These are phyloP conservation scores for Parambassis ranga DNA, from an alignment of 2,797 vertebrate genomes.

Conservation along the genomic window DNA sequence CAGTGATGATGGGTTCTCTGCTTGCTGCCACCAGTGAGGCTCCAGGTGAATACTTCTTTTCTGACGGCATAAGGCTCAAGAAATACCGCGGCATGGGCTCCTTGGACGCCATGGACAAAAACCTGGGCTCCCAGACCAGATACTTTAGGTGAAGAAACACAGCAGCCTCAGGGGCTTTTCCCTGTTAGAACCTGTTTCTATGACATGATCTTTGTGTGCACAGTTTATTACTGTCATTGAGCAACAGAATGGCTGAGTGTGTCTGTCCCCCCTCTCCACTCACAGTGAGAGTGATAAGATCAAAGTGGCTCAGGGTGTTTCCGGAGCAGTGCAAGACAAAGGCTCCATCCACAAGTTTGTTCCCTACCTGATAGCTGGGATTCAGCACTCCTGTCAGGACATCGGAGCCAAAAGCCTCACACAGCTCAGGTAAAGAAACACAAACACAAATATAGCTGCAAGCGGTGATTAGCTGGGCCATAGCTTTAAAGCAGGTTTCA, in stretches of 20 bases:
- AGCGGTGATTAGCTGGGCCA: too few relatives aligned
- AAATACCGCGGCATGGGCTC: slow-evolving; percentile 99
- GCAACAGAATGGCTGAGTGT: neutral
- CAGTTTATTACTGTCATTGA: neutral
- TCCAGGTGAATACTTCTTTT: slow-evolving; percentile 98
- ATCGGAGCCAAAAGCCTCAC: slow-evolving; percentile 96
- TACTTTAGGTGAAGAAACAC: slow-evolving; percentile 89
- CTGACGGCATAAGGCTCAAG: slow-evolving; percentile 95
- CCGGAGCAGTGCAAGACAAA: slow-evolving; percentile 96
- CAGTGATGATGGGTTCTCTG: slow-evolving; percentile 99
- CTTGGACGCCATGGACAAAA: slow-evolving; percentile 98
- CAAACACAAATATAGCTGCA: neutral
- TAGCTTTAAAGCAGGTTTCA: too few relatives aligned
- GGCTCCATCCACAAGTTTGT: slow-evolving; percentile 98
- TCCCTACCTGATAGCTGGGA: slow-evolving; percentile 94
- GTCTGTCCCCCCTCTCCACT: neutral
- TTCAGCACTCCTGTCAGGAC: slow-evolving; percentile 98
- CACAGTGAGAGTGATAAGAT: slow-evolving; percentile 95
- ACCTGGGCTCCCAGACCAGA: slow-evolving; percentile 94
- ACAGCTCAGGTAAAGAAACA: slow-evolving; percentile 86
- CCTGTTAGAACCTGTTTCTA: too few relatives aligned
- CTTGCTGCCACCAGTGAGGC: slow-evolving; percentile 95
- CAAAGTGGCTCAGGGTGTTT: slow-evolving; percentile 98
- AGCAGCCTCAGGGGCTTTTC: neutral
- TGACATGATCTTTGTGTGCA: too few relatives aligned